phyloP scores from a whole-genome alignment of 2,797 vertebrate genomes.

The Balearica regulorum region DNA sequence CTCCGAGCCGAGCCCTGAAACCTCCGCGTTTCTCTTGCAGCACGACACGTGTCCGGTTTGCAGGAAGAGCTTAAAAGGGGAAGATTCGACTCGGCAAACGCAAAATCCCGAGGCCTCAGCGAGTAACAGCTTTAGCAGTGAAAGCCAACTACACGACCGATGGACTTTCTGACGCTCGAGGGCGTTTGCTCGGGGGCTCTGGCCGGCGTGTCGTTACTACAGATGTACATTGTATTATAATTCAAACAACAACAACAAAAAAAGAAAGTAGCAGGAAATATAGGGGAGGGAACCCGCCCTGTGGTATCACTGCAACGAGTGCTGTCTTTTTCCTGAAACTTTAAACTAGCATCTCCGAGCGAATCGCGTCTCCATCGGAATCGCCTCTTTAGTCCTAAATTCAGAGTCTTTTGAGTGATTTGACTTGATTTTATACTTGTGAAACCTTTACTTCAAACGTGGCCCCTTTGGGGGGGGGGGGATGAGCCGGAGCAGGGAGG shows the following conservation, averaged over 20 bases:
- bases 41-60: conserved; percentile 97
- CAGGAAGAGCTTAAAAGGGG: conserved; percentile 93
- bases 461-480: neutral
- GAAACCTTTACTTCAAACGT: neutral
- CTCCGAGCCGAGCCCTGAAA: neutral
- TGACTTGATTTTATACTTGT: neutral
- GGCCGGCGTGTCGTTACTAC: neutral
- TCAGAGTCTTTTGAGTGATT: neutral
- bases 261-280: neutral
- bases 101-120: conserved; percentile 74
- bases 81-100: conserved; percentile 85
- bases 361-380: neutral
- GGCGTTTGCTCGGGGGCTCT: neutral
- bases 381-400: neutral
- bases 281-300: neutral
- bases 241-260: neutral
- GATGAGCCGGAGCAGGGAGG: neutral
- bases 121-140: conserved; percentile 80
- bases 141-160: conserved; percentile 87
- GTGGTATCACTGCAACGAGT: neutral
- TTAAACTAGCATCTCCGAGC: neutral
- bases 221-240: conserved; percentile 57
- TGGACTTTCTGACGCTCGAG: conserved; percentile 89
- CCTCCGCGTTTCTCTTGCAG: conserved; percentile 63
- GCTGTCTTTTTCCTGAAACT: neutral